Conservation (phyloP, 2,888 invertebrate genomes). For the Cataglyphis livida region DNA sequence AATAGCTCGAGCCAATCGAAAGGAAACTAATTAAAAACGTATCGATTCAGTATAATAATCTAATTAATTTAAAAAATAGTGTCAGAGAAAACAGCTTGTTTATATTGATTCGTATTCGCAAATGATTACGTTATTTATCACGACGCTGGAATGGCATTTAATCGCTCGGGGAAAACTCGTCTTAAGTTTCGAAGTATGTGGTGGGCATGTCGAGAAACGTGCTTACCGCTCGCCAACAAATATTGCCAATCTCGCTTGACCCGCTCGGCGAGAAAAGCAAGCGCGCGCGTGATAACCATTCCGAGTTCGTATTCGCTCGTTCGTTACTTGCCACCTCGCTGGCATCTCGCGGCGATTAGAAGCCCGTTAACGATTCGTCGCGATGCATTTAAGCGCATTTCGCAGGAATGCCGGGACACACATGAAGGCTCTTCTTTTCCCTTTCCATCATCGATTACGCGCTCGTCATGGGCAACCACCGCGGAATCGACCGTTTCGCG, state of each 20-base stretch:
- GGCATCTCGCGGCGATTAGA: constrained; percentile 38
- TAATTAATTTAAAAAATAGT: background rate
- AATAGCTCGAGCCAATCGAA: background rate
- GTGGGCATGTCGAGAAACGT: background rate
- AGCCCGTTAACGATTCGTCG: constrained; percentile 53
- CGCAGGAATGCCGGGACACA: constrained; percentile 26
- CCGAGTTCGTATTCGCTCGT: constrained; percentile 20
- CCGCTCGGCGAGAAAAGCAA: constrained; percentile 31
- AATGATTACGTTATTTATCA: background rate
- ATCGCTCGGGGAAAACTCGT: constrained; percentile 5
- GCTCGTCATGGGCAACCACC: constrained; percentile 5
- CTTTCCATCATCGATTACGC: background rate
- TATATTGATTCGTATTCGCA: background rate
- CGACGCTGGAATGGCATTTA: background rate
- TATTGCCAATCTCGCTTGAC: constrained; percentile 50
- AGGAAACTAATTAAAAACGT: background rate
- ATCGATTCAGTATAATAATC: background rate
- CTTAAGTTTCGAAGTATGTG: background rate
- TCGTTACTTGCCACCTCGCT: constrained; percentile 14
- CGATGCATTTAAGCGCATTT: constrained; percentile 39
- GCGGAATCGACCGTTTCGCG: constrained; percentile 38
- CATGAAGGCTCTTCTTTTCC: background rate
- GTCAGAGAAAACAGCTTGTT: background rate
- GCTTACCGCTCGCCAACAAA: constrained; percentile 39
- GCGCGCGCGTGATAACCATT: constrained; percentile 43